Conservation (phyloP, 2,113 vertebrate genomes). For the crab-eating macaque (Macaca fascicularis) region T2T-MFA8v1.1 NC_088385.1:53398001-53398500, state of each 20-base stretch:
- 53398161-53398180: background rate
- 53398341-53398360: background rate
- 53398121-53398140: background rate
- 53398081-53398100: background rate
- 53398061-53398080: background rate
- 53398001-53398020: background rate
- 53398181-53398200: background rate
- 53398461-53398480: background rate
- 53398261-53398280: background rate
- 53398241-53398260: background rate
- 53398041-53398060: background rate
- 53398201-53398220: background rate
- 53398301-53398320: background rate
- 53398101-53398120: background rate
- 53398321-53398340: too few species aligned
- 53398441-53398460: background rate
- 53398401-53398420: background rate
- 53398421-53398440: background rate
- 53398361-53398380: background rate
- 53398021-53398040: background rate
- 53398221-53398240: background rate
- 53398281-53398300: background rate
- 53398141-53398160: background rate
- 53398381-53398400: too few species aligned
- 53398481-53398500: background rate